Evolutionary conservation across 2,797 vertebrate species (phyloP).

Genomic region (Acestrorhynchus altus): DNA sequence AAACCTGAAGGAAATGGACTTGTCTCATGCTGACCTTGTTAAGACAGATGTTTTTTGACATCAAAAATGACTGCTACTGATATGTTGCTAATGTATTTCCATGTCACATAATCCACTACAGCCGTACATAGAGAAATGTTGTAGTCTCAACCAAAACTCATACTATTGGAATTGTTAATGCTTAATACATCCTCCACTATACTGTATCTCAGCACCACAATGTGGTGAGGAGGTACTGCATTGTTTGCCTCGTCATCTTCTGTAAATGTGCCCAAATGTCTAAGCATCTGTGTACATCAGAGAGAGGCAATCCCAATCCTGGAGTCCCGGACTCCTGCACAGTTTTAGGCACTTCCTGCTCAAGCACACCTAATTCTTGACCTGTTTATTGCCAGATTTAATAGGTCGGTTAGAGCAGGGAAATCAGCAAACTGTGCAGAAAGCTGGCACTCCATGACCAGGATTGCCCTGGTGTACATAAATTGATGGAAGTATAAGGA

Average conservation of each 20-base stretch:
- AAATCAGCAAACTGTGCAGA: too few relatives aligned
- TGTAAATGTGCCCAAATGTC: slow-evolving; percentile 5
- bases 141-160: slow-evolving; percentile 2
- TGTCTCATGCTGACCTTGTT: slow-evolving; percentile 60
- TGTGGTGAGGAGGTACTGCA: slow-evolving; percentile 23
- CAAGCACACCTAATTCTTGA: too few relatives aligned
- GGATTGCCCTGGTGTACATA: neutral
- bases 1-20: slow-evolving; percentile 32
- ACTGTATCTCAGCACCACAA: slow-evolving; percentile 9
- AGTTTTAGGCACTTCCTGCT: too few relatives aligned
- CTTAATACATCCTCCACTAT: neutral
- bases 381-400: too few relatives aligned
- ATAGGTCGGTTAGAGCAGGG: too few relatives aligned
- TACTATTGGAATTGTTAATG: slow-evolving; percentile 15
- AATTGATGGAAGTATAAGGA: slow-evolving; percentile 26
- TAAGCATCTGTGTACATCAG: slow-evolving; percentile 20
- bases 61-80: slow-evolving; percentile 79
- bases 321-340: too few relatives aligned
- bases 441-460: too few relatives aligned
- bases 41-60: slow-evolving; percentile 47
- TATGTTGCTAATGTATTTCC: slow-evolving; percentile 63
- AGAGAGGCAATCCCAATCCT: too few relatives aligned
- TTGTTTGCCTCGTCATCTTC: slow-evolving; percentile 27
- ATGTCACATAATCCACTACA: slow-evolving; percentile 21
- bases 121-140: neutral